Percentiles rank a stretch among this genome's conserved stretches.
These are phyloP conservation scores for Cryptus armator DNA, from an alignment of 2,888 invertebrate species.

Conservation along the genomic window DNA sequence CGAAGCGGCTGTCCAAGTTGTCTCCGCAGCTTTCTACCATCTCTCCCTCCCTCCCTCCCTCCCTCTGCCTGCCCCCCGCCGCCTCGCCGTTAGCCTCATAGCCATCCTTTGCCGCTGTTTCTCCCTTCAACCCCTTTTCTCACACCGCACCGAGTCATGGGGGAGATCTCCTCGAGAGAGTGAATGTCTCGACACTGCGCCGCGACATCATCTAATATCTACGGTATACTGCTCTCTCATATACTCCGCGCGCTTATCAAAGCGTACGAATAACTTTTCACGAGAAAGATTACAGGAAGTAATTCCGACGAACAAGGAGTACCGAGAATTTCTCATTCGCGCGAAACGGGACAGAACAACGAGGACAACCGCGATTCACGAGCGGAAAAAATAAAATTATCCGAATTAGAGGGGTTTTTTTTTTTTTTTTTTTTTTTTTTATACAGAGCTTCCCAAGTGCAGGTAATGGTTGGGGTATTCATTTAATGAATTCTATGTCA, in stretches of 20 bases:
- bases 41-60: conserved; percentile 27
- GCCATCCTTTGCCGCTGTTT: too few species aligned
- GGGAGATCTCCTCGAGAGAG: conserved; percentile 8
- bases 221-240: conserved; percentile 51
- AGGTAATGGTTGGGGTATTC: too few species aligned
- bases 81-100: not conserved
- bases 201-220: conserved; percentile 48
- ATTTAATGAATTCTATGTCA: too few species aligned
- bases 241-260: conserved; percentile 50
- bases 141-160: conserved; percentile 15
- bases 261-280: conserved; percentile 62
- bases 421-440: not conserved
- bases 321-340: conserved; percentile 69
- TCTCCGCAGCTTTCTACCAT: conserved; percentile 48
- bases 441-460: not conserved
- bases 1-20: conserved; percentile 75
- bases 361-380: not conserved
- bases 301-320: conserved; percentile 67
- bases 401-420: not conserved
- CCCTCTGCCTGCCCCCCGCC: conserved; percentile 7
- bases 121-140: conserved; percentile 33
- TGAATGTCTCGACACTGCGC: conserved; percentile 58
- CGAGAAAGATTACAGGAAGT: conserved; percentile 70
- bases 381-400: not conserved
- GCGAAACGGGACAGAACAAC: conserved; percentile 46